Evolutionary conservation across 2,113 vertebrate species (phyloP), one percentile per base, ranked within the genome.

Genomic region (Malurus alboscapulatus): DNA sequence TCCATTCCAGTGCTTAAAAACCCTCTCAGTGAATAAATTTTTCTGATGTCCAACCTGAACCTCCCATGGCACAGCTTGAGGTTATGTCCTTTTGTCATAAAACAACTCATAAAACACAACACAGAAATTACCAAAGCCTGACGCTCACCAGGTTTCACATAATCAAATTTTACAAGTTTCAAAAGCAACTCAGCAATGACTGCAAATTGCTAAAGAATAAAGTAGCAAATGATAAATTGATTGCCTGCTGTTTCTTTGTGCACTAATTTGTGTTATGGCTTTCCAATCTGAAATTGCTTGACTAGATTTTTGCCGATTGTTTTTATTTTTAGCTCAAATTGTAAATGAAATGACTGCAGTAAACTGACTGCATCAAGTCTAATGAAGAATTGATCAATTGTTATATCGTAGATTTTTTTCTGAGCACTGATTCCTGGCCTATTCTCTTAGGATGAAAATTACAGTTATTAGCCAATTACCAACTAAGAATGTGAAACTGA

Each of bases 311-410:
- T 92, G 75, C 44, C 29, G 17, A 94, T 91, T 90, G 58, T 48
- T 75, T 90, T 86, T 65, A 36, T 85, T 82, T 59, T 90, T 75
- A 96, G 90, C 62, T 93, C 78, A 91, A 89, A 95, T 92, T 86
- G 90, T 92, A 94, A 95, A 94, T 38, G 51, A 96, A 95, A 94
- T 90, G 10, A 76, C 58, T 95, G 11, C 53, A 48, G 63, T 88
- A 96, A 95, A 74, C 38, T 84, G 38, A 85, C 84, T 58, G 67
- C 15, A 87, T 93, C 50, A 90, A 74, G 12, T 36, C 7, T 76
- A 85, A 96, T 96, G 88, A 94, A 96, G 87, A 95, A 92, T 88
- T 94, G 92, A 94, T 94, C 93, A 87, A 34, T 59, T 80, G 89
- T 67, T 77, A 44, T 69, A 36, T 68, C 42, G 76, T 45, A 84